These are phyloP conservation scores for Hyppa rectilinea DNA, from an alignment of 2,888 invertebrate genomes.

Conservation along the genomic window DNA sequence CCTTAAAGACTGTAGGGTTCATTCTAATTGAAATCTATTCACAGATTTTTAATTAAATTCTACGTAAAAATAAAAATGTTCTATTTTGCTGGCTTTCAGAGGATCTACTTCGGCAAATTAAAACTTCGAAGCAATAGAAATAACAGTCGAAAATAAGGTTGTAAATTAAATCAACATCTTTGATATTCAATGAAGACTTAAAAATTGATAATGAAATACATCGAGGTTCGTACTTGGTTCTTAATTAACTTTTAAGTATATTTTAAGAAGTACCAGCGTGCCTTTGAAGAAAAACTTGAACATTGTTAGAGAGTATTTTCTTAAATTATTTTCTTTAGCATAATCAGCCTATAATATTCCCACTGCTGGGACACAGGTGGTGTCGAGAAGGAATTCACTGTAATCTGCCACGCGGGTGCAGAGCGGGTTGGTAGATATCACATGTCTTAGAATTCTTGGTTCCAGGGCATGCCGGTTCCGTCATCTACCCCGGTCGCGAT, in stretches of 20 bases:
- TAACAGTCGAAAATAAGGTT: slow-evolving; percentile 41
- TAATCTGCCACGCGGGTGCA: no score
- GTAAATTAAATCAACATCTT: slow-evolving; percentile 52
- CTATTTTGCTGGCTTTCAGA: slow-evolving; percentile 16
- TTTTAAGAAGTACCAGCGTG: slow-evolving; percentile 33
- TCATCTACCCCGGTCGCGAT: no score
- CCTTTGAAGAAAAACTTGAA: slow-evolving; percentile 24
- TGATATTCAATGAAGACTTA: slow-evolving; percentile 50
- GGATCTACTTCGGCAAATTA: slow-evolving; percentile 40
- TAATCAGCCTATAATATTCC: no score
- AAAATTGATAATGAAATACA: slow-evolving; percentile 50
- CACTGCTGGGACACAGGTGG: no score
- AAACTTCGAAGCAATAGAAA: slow-evolving; percentile 54
- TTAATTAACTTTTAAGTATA: slow-evolving; percentile 56
- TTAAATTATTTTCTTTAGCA: slow-evolving; percentile 16
- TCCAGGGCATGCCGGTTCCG: no score
- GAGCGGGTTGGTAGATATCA: no score
- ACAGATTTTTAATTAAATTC: slow-evolving; percentile 42
- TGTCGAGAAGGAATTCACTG: no score
- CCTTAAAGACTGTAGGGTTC: slow-evolving; percentile 29
- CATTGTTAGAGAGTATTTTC: slow-evolving; percentile 24
- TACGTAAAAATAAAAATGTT: slow-evolving; percentile 27
- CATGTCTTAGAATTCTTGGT: no score
- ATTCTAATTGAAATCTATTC: slow-evolving; percentile 28
- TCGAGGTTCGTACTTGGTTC: slow-evolving; percentile 27